phyloP scores from a whole-genome alignment of 2,888 invertebrate genomes.

The Brenthis hecate region DNA sequence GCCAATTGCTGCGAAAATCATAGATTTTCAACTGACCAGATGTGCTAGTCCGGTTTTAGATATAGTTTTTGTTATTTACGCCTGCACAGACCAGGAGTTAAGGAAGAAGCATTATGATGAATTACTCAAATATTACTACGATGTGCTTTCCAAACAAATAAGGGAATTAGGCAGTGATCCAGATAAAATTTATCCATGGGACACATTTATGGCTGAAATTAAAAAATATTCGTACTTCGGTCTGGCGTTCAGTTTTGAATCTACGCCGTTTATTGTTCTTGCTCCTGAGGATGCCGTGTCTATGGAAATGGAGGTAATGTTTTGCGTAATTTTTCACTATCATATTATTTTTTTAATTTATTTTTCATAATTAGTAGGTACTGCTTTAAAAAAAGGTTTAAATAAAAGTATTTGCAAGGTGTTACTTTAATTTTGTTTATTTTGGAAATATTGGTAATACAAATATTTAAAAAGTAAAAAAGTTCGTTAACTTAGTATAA shows the following conservation, averaged over 20 bases:
- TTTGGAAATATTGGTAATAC: too few species aligned
- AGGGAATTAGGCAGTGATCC: conserved; percentile 84
- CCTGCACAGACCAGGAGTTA: conserved; percentile 84
- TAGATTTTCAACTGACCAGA: conserved; percentile 87
- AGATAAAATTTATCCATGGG: conserved; percentile 75
- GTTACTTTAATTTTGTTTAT: too few species aligned
- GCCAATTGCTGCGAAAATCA: conserved; percentile 78
- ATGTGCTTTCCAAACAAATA: conserved; percentile 78
- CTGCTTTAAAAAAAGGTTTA: too few species aligned
- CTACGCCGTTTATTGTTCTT: conserved; percentile 80
- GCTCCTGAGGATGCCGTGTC: conserved; percentile 81
- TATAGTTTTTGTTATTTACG: conserved; percentile 76
- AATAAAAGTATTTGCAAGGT: too few species aligned
- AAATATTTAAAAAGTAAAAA: too few species aligned
- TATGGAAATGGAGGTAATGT: conserved; percentile 79
- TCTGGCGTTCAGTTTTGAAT: conserved; percentile 83
- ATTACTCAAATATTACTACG: conserved; percentile 83
- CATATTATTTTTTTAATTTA: too few species aligned
- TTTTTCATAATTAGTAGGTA: too few species aligned
- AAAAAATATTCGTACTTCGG: conserved; percentile 82
- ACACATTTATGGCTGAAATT: conserved; percentile 78
- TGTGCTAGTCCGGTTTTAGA: conserved; percentile 83
- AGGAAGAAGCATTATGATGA: conserved; percentile 82
- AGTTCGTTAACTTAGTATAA: too few species aligned
- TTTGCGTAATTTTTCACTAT: not conserved